phyloP scores from a whole-genome alignment of 2,888 invertebrate genomes.

The Stenodera caucasica region DNA sequence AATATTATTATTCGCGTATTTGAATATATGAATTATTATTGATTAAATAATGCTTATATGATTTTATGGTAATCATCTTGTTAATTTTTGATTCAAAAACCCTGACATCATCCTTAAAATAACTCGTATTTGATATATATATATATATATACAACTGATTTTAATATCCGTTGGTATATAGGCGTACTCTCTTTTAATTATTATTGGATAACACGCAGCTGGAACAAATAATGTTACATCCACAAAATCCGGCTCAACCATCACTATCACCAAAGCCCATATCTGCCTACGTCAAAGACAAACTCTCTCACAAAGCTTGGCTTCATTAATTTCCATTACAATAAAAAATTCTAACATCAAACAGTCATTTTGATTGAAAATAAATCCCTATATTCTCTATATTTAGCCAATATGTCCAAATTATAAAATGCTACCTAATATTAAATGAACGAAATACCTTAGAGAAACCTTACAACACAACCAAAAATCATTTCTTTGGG shows the following conservation, averaged over 20 bases:
- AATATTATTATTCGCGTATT: no score
- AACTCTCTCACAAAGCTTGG: not conserved
- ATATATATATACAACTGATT: conserved; percentile 19
- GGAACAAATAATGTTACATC: not conserved
- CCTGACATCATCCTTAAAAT: conserved; percentile 13
- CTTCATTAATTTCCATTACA: not conserved
- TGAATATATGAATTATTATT: no score
- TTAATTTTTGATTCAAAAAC: conserved; percentile 15
- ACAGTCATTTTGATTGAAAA: not conserved
- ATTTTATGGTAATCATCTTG: not conserved
- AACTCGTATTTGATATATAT: no score
- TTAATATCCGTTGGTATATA: conserved; percentile 11
- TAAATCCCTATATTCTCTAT: not conserved
- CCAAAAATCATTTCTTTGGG: not conserved
- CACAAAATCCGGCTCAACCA: not conserved
- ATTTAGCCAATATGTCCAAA: not conserved
- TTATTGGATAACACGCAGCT: not conserved
- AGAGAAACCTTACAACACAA: not conserved
- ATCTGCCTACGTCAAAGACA: not conserved
- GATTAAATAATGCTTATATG: no score
- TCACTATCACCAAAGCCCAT: not conserved
- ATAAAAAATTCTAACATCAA: not conserved
- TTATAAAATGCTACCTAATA: not conserved
- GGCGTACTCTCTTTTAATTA: not conserved
- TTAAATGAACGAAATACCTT: not conserved